Percentiles rank a stretch among this genome's conserved stretches.
These are phyloP conservation scores for Pachycephus smyrnensis DNA, from an alignment of 2,888 invertebrate species.

Conservation along the genomic window DNA sequence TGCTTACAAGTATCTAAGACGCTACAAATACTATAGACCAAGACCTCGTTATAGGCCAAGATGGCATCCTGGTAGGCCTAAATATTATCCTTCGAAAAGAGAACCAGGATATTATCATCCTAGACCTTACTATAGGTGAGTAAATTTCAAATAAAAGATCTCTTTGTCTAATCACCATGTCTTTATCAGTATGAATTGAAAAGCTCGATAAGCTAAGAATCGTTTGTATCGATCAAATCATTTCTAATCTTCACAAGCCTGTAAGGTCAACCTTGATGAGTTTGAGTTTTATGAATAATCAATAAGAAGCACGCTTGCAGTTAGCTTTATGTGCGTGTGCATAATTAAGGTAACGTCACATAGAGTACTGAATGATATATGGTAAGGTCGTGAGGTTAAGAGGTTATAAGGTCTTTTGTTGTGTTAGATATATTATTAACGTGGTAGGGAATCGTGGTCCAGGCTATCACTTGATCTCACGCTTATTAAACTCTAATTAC, in stretches of 20 bases:
- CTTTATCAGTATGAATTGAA: neutral
- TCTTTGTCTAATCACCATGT: too few relatives aligned
- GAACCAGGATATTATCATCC: constrained; percentile 32
- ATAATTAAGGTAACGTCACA: neutral
- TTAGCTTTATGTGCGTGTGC: neutral
- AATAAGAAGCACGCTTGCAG: neutral
- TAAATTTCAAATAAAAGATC: neutral
- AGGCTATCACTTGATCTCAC: neutral
- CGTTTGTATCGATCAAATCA: neutral
- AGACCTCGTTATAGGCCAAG: constrained; percentile 34
- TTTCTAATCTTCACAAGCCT: neutral
- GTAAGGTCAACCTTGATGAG: neutral
- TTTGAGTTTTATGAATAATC: neutral
- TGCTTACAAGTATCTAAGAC: constrained; percentile 39
- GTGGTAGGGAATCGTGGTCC: neutral
- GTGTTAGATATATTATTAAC: neutral
- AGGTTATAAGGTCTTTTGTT: neutral
- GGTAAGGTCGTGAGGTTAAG: neutral
- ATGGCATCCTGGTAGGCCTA: constrained; percentile 36
- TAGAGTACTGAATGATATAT: neutral
- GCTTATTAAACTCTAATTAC: neutral
- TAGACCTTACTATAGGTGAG: constrained; percentile 34
- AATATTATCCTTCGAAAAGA: constrained; percentile 35
- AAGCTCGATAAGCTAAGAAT: too few relatives aligned
- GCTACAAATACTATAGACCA: constrained; percentile 43